Evolutionary conservation across 2,888 invertebrate species (phyloP), one percentile per base, ranked within the genome.

Genomic region (Oscheius sp.): DNA sequence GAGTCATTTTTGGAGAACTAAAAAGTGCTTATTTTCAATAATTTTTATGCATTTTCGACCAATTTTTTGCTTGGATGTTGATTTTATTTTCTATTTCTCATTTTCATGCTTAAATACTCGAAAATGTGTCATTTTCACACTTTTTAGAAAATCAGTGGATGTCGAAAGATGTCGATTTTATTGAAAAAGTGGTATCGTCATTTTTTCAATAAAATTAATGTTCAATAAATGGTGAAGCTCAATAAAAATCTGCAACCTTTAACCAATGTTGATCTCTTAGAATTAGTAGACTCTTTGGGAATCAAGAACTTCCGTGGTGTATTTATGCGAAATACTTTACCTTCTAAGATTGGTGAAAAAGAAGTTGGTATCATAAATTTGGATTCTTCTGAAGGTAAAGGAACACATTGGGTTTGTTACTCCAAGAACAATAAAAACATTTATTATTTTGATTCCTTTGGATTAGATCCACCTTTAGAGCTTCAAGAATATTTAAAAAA

Each of bases 1-100:
- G 30, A 33, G 57, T 61, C 24, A 67, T 59, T 67, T 66, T 67
- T 36, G 47, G 22, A 67, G 67, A 8, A 62, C 67, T 67, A 47
- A 67, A 67, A 67, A 67, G 67, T 67, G 67, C 67, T 67, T 67
- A 68, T 68, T 65, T 65, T 64, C 24, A 64, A 57, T 57, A 57
- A 44, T 57, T 57, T 67, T 59, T 47, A 22, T 47, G 24, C n/a
- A 47, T 47, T 47, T 47, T n/a, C 17, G n/a, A 47, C 17, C 47
- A 47, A 47, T 47, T 47, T 22, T 47, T 6, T 47, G 47, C n/a
- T 47, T 6, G n/a, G 47, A 47, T 47, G 47, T 47, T n/a, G 47
- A 47, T 47, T 47, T 47, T 9, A 36, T 36, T 36, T 36, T 36
- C 14, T 14, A 36, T 36, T 36, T 36, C 36, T 36, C n/a, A 47